Evolutionary conservation across 1,140 invertebrate species (phyloP), one percentile per base, ranked within the genome.

Genomic region (Heliconius hewitsoni): DNA sequence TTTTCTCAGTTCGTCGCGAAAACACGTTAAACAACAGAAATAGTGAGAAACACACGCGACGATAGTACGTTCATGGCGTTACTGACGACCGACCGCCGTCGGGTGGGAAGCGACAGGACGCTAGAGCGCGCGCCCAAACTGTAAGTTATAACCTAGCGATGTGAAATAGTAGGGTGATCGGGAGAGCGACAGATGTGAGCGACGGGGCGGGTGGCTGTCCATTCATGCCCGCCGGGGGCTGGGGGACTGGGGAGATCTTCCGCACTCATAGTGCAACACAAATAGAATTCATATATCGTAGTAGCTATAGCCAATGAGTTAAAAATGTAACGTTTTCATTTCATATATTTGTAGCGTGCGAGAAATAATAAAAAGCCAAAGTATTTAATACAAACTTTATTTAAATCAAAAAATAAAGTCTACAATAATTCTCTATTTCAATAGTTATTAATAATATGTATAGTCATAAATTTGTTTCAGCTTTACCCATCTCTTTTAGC

Each of bases 321-420:
- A 13, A 39, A n/a, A 39, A 39, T 19, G 1, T 72, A 46, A 46
- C 27, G 13, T 30, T 27, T 27, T 27, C 23, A 3, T 30, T 13
- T 66, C 30, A 5, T 60, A 23, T n/a, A 16, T 66, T 30, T 27
- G 3, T 66, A 66, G 0, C 6, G 13, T 13, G 30, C 4, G 11
- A 72, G 75, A 34, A 82, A 82, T 78, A 80, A 84, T 86, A 89
- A 87, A 85, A 71, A 74, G 82, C 57, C 46, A 34, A 75, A 82
- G 18, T 79, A 90, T 94, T 94, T 94, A 85, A 90, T 93, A 94
- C 91, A 94, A 94, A 94, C 91, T 94, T 94, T 94, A 94, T 94
- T 94, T 93, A 94, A 94, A 93, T 93, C 91, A 91, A 94, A 94
- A 94, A 94, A 94, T 94, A 94, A 94, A 93, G 90, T 92, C 91